Evolutionary conservation across 2,888 invertebrate species (phyloP), one percentile per base, ranked within the genome.

Genomic region (Drosophila ezoana): DNA sequence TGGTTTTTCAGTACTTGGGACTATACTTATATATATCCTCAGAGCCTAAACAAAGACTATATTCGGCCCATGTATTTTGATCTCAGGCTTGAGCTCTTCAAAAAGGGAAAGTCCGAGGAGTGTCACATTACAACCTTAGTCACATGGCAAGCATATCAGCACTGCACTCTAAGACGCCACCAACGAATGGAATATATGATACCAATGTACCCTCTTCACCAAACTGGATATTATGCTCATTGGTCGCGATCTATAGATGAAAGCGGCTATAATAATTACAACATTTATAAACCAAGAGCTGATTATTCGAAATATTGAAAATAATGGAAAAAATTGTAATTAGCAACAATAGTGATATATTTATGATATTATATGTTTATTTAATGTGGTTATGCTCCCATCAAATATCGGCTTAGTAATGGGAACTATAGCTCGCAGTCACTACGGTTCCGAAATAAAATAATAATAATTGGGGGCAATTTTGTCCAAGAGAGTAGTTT

Each of bases 151-250:
- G 14, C 14, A 0, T 69, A 63, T 32, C 44, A 40, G 16, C 47
- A 70, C 0, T 70, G 70, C 20, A 28, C 63, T 2, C 0, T 70
- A 8, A 3, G 14, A 23, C 70, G 70, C 16, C 52, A 70, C 13
- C 56, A 58, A 18, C 52, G 70, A 8, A 32, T 70, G 57, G 70
- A 70, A 5, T 70, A 63, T 10, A 8, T 57, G 33, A 49, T 70
- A 5, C 70, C 70, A 6, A 52, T 58, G 11, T 70, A 70, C 40
- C 70, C 70, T 1, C 3, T 58, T 0, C 70, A 70, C 16, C 70
- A 70, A 37, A 1, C 38, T 11, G 61, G 69, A 13, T 45, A 41
- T 45, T 3, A 13, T 0, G 4, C 0, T 10, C 16, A 16, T 8
- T 28, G 28, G 28, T 28, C 28, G 2, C 2, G 8, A 8, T 8